Evolutionary conservation across 2,113 vertebrate genomes (phyloP).

Genomic region (Seriola aureovittata): DNA sequence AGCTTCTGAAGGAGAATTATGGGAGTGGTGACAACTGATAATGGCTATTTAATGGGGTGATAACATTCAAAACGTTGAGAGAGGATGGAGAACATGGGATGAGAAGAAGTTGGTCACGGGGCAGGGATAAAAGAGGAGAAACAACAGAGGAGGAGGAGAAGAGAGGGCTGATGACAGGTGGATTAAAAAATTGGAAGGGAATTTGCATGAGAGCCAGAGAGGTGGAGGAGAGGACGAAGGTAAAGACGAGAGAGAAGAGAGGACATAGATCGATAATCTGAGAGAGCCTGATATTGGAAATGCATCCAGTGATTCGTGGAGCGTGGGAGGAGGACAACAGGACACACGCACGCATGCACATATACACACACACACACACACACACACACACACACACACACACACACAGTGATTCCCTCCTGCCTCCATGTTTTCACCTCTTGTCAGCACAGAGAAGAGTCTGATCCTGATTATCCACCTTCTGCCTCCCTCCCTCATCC

Average conservation of each 20-base stretch:
- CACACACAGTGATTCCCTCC: neutral
- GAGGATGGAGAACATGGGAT: too few relatives aligned
- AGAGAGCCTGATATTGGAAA: constrained; percentile 19
- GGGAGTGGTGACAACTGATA: neutral
- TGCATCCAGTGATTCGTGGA: constrained; percentile 5
- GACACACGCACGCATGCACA: neutral
- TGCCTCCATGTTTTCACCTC: constrained; percentile 7
- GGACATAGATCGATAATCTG: neutral
- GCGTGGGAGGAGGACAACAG: constrained; percentile 16
- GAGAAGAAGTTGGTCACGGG: neutral
- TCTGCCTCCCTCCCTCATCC: neutral
- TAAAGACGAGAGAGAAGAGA: neutral
- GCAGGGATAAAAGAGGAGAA: constrained; percentile 10
- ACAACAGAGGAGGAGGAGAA: neutral
- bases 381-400: neutral
- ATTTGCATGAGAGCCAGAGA: neutral
- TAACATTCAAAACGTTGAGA: neutral
- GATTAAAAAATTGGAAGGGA: neutral
- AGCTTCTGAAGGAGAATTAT: too few relatives aligned
- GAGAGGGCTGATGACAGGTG: neutral
- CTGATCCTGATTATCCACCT: constrained; percentile 36
- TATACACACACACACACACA: neutral
- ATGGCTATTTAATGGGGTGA: neutral
- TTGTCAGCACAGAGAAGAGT: constrained; percentile 15
- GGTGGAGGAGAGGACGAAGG: constrained; percentile 7